These are phyloP conservation scores for Megamerina dolium DNA, from an alignment of 2,888 invertebrate genomes.

Conservation along the genomic window DNA sequence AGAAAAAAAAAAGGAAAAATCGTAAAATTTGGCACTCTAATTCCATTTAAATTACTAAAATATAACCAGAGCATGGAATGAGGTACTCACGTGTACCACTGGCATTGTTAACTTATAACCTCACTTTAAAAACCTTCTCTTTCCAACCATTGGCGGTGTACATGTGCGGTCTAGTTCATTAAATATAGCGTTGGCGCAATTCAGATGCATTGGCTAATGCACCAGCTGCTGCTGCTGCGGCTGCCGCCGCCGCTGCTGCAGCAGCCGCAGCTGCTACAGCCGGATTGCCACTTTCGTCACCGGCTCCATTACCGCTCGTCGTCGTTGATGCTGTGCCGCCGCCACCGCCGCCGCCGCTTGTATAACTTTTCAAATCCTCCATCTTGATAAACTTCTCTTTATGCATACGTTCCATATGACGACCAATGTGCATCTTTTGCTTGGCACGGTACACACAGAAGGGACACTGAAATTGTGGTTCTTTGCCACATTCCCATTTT, in stretches of 20 bases:
- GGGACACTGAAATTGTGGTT: conserved; percentile 76
- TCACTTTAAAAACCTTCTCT: too few relatives aligned
- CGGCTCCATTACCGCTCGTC: conserved; percentile 18
- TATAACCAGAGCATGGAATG: too few relatives aligned
- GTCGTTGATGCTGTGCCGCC: conserved; percentile 18
- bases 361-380: conserved; percentile 45
- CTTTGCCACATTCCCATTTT: conserved; percentile 82
- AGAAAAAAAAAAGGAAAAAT: conserved; percentile 22
- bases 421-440: conserved; percentile 77
- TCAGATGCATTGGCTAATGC: too few relatives aligned
- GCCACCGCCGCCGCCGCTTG: conserved; percentile 23
- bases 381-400: conserved; percentile 56
- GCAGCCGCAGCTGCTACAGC: conserved; percentile 22
- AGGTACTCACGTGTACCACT: too few relatives aligned
- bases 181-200: too few relatives aligned
- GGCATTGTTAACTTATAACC: too few relatives aligned
- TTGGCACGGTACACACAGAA: conserved; percentile 79
- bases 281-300: conserved; percentile 15
- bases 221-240: too few relatives aligned
- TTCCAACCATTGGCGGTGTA: too few relatives aligned
- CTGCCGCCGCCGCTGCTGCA: conserved; percentile 27
- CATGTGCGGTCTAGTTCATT: too few relatives aligned
- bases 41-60: too few relatives aligned
- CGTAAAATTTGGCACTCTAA: conserved; percentile 46
- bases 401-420: conserved; percentile 79